These are phyloP conservation scores for Dicerorhinus sumatrensis DNA, from an alignment of 2,113 vertebrate genomes.

Conservation along the genomic window DNA sequence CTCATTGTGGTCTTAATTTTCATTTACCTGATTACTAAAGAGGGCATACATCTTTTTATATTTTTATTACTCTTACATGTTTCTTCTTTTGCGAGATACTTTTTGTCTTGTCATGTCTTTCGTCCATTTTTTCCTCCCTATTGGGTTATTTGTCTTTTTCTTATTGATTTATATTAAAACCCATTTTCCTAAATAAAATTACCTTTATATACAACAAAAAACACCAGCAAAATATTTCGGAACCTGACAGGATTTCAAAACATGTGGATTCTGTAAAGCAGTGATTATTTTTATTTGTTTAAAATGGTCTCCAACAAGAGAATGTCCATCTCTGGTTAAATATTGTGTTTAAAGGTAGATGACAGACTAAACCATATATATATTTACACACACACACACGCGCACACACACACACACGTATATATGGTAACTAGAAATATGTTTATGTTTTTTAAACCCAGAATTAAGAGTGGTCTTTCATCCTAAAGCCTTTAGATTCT, in stretches of 20 bases:
- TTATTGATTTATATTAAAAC: slow-evolving; percentile 19
- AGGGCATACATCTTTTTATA: neutral
- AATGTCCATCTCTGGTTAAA: neutral
- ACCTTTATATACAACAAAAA: neutral
- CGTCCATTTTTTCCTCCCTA: neutral
- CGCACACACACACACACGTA: too few relatives aligned
- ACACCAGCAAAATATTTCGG: neutral
- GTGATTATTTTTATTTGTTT: slow-evolving; percentile 5
- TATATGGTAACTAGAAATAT: neutral
- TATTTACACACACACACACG: too few relatives aligned
- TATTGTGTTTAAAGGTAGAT: neutral
- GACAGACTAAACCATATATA: neutral
- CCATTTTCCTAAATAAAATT: slow-evolving; percentile 8
- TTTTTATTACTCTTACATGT: slow-evolving; percentile 9
- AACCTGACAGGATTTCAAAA: neutral
- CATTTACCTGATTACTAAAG: neutral
- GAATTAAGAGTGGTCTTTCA: neutral
- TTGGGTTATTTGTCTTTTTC: neutral
- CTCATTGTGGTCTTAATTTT: neutral
- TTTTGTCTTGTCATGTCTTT: neutral
- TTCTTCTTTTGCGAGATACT: neutral
- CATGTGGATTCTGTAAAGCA: neutral
- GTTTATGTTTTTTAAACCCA: neutral
- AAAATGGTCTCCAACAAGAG: neutral
- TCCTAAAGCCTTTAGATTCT: neutral